A percentile compares a stretch with the other conserved stretches of the same genome.
Conservation (phyloP, 2,888 invertebrate species). For the Sarcophaga rosellei region DNA sequence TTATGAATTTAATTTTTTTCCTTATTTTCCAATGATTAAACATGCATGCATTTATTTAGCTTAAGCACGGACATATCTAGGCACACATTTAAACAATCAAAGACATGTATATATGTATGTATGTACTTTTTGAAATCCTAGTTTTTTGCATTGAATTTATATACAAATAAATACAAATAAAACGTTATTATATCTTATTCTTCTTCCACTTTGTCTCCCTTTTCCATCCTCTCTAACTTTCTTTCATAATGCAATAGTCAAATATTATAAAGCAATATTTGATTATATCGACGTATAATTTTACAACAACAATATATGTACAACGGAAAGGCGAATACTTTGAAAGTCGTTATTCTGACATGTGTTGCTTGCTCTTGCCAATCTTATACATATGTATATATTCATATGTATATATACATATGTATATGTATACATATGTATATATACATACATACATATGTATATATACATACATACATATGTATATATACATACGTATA, state of each 20-base stretch:
- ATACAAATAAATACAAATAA: slow-evolving; percentile 17
- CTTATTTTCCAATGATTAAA: slow-evolving; percentile 16
- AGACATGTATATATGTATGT: neutral
- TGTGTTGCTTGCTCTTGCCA: slow-evolving; percentile 24
- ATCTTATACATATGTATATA: neutral
- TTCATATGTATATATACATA: no score
- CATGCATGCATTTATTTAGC: slow-evolving; percentile 18
- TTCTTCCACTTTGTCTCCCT: no score
- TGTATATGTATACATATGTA: neutral
- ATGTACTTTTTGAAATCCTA: neutral
- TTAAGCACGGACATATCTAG: neutral
- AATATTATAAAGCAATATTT: slow-evolving; percentile 38
- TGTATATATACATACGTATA: neutral
- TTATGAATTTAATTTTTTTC: slow-evolving; percentile 17
- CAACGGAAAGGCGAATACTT: neutral
- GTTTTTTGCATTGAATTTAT: slow-evolving; percentile 7
- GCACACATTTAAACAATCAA: neutral
- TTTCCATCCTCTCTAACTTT: neutral
- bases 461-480: neutral
- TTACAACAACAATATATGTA: slow-evolving; percentile 7
- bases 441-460: neutral
- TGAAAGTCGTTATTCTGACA: slow-evolving; percentile 16
- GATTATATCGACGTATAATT: slow-evolving; percentile 17
- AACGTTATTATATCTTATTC: no score
- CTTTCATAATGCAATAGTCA: slow-evolving; percentile 27